Base-by-base conservation (phyloP, 2,888 invertebrate genomes). In the Apotomis capreana region DNA sequence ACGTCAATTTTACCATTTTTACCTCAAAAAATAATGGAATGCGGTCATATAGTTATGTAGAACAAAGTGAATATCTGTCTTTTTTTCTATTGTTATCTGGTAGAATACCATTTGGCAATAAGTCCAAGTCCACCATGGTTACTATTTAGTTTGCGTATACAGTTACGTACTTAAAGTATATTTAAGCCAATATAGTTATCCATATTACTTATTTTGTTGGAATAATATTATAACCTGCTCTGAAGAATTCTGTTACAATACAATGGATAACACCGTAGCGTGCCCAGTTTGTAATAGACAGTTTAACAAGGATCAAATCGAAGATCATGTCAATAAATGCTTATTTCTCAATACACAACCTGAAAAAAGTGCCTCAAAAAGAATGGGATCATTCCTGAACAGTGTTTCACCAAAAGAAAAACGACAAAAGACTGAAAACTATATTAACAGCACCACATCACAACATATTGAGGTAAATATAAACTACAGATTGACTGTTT, bases 271-370 rank as follows among this genome's bases (percentile, higher is more conserved):
- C 49, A 36, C 64, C 36, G 78, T 91, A 65, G 72, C 83, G 62
- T 96, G 96, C 84, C 96, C 96, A 1, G 92, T 96, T 69, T 96
- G 96, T 84, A 89, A 87, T 69, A 94, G 94, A 83, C 79, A 83
- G 40, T 95, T 94, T 87, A 79, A 90, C 36, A 79, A 88, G 63
- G 78, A 84, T 15, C 79, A 90, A 46, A 95, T 96, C 70, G 95
- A 96, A 85, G 88, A 89, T 75, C 96, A 96, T 83, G 96, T 94
- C 0, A 95, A 95, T 81, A 95, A 94, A 84, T 96, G 96, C 85
- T 91, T 96, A 78, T 96, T 96, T 89, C 86, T 96, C 49, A 95
- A 95, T 77, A 81, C 86, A 46, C 73, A 76, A 54, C 68, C 79
- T 36, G 80, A 84, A 26, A 78, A 82, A 72, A 79, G 69, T 59